These are phyloP conservation scores for Helogale parvula DNA, from an alignment of 2,113 vertebrate species.

Conservation along the genomic window DNA sequence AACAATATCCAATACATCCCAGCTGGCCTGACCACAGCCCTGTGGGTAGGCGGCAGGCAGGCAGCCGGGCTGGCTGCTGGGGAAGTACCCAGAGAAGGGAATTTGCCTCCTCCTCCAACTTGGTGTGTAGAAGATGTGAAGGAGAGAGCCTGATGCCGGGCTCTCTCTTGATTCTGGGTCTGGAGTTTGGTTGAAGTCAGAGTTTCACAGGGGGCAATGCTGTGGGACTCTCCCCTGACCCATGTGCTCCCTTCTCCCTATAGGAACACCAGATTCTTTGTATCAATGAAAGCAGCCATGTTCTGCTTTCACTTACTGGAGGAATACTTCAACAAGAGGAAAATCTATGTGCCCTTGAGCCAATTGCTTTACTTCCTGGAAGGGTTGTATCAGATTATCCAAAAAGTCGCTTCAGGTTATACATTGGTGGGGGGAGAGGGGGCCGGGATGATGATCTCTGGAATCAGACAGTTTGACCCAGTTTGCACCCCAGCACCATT, in stretches of 20 bases:
- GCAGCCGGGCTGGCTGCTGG: background rate
- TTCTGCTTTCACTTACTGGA: background rate
- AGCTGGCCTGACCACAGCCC: background rate
- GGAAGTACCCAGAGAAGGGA: background rate
- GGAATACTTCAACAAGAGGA: background rate
- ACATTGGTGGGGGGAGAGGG: background rate
- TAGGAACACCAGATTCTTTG: background rate
- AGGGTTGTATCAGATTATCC: background rate
- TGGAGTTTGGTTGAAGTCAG: background rate
- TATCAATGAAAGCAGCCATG: background rate
- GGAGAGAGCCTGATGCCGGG: background rate
- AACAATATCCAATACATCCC: background rate
- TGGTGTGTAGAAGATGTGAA: background rate
- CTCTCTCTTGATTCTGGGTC: background rate
- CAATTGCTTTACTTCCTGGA: background rate
- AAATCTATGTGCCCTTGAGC: background rate
- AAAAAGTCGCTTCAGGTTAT: background rate
- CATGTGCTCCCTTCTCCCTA: background rate
- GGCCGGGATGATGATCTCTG: background rate
- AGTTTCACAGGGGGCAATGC: background rate
- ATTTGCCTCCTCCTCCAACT: background rate
- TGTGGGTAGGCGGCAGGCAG: background rate
- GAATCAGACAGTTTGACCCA: background rate
- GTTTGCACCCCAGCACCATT: background rate
- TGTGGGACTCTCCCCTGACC: background rate